These are phyloP conservation scores for Onychorhynchus coronatus DNA, from an alignment of 2,113 vertebrate species.

Conservation along the genomic window DNA sequence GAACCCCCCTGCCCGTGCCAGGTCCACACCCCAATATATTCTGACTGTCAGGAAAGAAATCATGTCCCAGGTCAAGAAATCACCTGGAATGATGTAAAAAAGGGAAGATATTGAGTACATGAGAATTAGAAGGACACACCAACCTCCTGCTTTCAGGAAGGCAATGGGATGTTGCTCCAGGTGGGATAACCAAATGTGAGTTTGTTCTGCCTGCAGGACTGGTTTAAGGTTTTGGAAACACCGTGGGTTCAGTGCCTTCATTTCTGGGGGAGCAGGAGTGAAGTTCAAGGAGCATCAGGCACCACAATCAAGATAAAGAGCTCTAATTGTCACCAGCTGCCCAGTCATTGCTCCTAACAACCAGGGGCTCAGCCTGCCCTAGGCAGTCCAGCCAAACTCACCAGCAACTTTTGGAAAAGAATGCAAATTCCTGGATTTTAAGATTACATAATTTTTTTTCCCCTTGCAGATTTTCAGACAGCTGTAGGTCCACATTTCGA, in stretches of 20 bases:
- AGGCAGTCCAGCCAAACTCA: neutral
- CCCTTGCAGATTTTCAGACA: neutral
- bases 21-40: neutral
- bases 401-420: neutral
- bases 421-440: neutral
- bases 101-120: neutral
- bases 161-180: neutral
- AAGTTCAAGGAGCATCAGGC: neutral
- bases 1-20: neutral
- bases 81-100: neutral
- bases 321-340: neutral
- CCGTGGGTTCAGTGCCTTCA: neutral
- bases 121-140: neutral
- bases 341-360: neutral
- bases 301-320: neutral
- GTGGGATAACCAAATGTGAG: neutral
- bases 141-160: neutral
- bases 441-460: neutral
- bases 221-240: neutral
- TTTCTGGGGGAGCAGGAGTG: neutral
- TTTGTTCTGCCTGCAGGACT: neutral
- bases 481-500: neutral
- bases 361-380: neutral
- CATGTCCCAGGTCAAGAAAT: neutral
- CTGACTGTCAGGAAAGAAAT: neutral